phyloP scores from a whole-genome alignment of 2,113 vertebrate genomes.

The Catagonus wagneri region DNA sequence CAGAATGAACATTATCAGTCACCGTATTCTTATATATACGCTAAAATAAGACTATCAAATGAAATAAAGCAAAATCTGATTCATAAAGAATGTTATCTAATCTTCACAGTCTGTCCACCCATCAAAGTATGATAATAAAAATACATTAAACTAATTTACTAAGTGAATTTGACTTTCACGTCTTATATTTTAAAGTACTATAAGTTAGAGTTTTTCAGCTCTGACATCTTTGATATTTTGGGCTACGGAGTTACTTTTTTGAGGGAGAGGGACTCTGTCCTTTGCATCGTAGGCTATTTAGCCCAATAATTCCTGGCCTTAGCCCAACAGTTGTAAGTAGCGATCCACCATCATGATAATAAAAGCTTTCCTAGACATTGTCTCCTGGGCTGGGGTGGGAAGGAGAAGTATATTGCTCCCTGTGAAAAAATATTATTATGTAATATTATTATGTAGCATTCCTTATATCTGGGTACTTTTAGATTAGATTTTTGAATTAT shows the following conservation, averaged over 20 bases:
- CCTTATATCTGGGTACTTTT: conserved; percentile 31
- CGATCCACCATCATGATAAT: not conserved
- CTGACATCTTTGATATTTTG: not conserved
- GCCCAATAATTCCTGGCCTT: not conserved
- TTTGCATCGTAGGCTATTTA: not conserved
- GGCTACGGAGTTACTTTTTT: not conserved
- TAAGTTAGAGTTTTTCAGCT: not conserved
- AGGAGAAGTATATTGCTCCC: fast-evolving
- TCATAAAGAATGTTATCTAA: conserved; percentile 78
- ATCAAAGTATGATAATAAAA: conserved; percentile 66
- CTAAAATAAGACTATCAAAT: conserved; percentile 70
- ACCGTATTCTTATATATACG: conserved; percentile 24
- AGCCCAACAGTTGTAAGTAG: not conserved
- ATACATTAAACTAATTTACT: conserved; percentile 67
- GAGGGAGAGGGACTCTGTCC: not conserved
- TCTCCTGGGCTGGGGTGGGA: not conserved
- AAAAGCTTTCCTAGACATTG: not conserved
- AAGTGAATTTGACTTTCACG: conserved; percentile 74
- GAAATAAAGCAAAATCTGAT: conserved; percentile 74
- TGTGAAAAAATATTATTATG: not conserved
- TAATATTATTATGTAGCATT: not conserved
- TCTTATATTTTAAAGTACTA: conserved; percentile 66
- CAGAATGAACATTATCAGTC: conserved; percentile 22
- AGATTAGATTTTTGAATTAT: conserved; percentile 25
- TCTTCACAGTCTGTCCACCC: conserved; percentile 74